phyloP scores from a whole-genome alignment of 2,113 vertebrate genomes.

The Pollimyrus isidori region DNA sequence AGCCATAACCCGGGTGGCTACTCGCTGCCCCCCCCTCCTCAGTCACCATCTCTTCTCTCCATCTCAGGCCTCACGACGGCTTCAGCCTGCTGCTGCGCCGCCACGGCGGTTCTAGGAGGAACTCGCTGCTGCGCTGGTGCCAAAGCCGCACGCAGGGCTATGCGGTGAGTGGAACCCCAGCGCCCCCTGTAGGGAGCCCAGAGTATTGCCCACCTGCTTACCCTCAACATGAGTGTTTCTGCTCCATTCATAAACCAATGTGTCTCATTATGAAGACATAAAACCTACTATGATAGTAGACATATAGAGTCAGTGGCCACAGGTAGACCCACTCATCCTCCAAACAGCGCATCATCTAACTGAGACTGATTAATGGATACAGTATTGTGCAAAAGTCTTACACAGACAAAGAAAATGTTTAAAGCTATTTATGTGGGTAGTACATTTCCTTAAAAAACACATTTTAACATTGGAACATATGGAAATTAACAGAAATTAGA shows the following conservation, averaged over 20 bases:
- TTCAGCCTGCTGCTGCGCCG: conserved; percentile 54
- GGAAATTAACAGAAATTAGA: too few species aligned
- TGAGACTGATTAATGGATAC: neutral
- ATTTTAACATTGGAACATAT: too few species aligned
- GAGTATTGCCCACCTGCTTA: neutral
- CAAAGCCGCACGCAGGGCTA: conserved; percentile 58
- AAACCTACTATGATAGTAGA: neutral
- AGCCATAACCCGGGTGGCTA: neutral
- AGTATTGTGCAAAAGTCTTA: neutral
- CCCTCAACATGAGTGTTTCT: conserved; percentile 1
- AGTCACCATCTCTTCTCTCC: neutral
- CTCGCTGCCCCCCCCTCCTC: neutral
- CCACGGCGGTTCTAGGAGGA: conserved; percentile 59
- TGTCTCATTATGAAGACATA: neutral
- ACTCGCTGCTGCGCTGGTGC: conserved; percentile 61
- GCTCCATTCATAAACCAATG: neutral
- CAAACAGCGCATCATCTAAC: neutral
- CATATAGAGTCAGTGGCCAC: neutral
- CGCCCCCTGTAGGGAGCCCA: neutral
- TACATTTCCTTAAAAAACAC: too few species aligned
- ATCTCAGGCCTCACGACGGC: conserved; percentile 48
- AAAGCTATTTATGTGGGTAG: too few species aligned
- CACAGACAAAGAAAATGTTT: neutral
- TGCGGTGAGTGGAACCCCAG: conserved; percentile 38
- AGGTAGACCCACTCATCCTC: neutral